Base-by-base conservation (phyloP, 2,797 vertebrate species). In the Paguma larvata region DNA sequence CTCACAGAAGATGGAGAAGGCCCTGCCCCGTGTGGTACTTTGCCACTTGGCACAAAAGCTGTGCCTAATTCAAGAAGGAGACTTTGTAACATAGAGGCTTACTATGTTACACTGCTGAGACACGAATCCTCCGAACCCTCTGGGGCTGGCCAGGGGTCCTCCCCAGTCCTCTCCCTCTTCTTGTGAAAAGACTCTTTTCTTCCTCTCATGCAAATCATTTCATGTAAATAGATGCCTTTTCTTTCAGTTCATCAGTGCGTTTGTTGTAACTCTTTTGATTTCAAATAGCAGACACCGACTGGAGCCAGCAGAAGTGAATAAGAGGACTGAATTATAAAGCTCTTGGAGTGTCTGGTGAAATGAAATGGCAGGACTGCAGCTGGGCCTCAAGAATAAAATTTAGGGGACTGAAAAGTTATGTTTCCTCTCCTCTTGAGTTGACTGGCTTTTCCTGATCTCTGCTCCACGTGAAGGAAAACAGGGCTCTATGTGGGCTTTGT, bases 201-300 rank as follows among this genome's bases (percentile, higher is more conserved):
- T 91, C 70, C 84, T 87, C 65, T 87, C 72, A 59, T 89, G 30
- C 56, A 80, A 95, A 95, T 95, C 51, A 25, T 32, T 70, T 86
- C 83, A 38, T 96, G 95, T 32, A 82, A 92, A 93, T 30, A 77
- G 72, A 68, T 27, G 89, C 34, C 65, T 95, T 85, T 95, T 89
- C 78, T 94, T 90, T 62, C 25, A 1, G 30, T 77, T 97, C 89
- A 77, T 96, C 79, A 94, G 80, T 68, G 62, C 18, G 12, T 75
- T 94, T 93, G 75, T 95, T 95, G 65, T 46, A 89, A 92, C 30
- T 70, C 79, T 96, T 95, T 92, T 32, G 72, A 80, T 95, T 96
- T 87, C 84, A 92, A 94, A 93, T 82, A 86, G 53, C 46, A 85
- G 77, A 53, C 62, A 77, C 84, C 38, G 30, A 51, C 63, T 62